These are phyloP conservation scores for Hoplias malabaricus DNA, from an alignment of 2,113 vertebrate genomes.

Conservation along the genomic window DNA sequence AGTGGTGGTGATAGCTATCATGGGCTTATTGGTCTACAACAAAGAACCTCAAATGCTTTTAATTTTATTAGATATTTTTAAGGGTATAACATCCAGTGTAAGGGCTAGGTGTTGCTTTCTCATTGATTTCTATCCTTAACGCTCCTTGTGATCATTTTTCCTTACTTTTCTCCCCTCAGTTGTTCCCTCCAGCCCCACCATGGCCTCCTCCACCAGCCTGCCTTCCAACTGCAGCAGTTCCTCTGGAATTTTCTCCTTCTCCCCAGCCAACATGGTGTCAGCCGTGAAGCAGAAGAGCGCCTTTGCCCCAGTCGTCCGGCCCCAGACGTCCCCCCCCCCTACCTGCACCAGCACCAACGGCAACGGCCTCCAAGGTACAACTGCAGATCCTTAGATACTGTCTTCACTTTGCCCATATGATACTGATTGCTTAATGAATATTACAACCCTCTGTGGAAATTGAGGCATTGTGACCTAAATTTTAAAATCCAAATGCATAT, in stretches of 20 bases:
- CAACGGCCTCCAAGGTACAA: conserved; percentile 96
- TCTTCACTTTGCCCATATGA: background rate
- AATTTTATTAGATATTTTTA: too few species aligned
- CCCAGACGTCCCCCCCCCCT: conserved; percentile 93
- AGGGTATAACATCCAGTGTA: too few species aligned
- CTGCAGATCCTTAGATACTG: background rate
- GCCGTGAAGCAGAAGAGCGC: conserved; percentile 99
- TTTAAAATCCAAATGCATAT: too few species aligned
- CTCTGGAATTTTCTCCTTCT: conserved; percentile 98
- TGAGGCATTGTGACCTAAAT: too few species aligned
- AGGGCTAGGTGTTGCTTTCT: too few species aligned
- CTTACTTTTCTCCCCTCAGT: conserved; percentile 67
- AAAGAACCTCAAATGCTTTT: too few species aligned
- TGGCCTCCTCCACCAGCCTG: conserved; percentile 96
- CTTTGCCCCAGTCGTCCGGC: conserved; percentile 95
- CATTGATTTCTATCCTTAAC: background rate
- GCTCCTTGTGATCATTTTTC: background rate
- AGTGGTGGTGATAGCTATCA: too few species aligned
- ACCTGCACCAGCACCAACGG: conserved; percentile 97
- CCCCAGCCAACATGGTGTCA: conserved; percentile 99
- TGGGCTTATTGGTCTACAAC: too few species aligned
- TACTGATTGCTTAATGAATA: too few species aligned
- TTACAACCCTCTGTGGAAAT: too few species aligned
- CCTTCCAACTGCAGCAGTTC: conserved; percentile 98
- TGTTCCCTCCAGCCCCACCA: conserved; percentile 96